Evolutionary conservation across 2,797 vertebrate species (phyloP).

Genomic region (Serranus cabrilla): DNA sequence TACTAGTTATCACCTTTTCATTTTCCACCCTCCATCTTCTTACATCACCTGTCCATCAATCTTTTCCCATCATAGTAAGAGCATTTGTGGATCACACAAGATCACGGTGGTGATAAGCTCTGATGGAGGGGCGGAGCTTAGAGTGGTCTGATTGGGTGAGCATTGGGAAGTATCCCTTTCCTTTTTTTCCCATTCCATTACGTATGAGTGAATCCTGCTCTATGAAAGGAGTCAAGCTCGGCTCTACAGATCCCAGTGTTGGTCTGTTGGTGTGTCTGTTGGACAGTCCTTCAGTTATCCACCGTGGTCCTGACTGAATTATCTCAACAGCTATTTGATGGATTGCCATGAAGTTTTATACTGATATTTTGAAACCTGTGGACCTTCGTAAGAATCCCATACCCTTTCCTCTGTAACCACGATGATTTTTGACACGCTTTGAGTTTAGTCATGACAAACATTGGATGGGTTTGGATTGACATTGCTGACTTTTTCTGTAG

Average conservation of each 20-base stretch:
- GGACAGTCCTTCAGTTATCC: not conserved
- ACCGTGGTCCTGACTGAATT: not conserved
- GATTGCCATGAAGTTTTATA: not conserved
- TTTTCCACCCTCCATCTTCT: not conserved
- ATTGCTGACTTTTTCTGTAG: not conserved
- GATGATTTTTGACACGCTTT: not conserved
- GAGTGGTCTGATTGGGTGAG: constrained; percentile 4
- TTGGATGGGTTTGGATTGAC: not conserved
- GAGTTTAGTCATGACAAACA: not conserved
- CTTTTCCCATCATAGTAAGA: constrained; percentile 80
- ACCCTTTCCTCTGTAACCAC: not conserved
- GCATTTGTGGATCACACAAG: constrained; percentile 87
- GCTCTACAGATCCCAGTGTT: not conserved
- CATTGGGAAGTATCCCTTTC: constrained; percentile 16
- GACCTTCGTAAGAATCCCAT: not conserved
- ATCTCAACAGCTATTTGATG: not conserved
- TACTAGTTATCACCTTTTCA: not conserved
- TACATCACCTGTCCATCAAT: constrained; percentile 73
- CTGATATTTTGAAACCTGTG: not conserved
- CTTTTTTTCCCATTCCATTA: not conserved
- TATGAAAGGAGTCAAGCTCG: not conserved
- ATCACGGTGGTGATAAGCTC: constrained; percentile 73
- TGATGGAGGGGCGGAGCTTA: constrained; percentile 4
- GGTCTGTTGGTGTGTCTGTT: not conserved
- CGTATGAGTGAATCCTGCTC: constrained; percentile 6